Evolutionary conservation across 2,888 invertebrate genomes (phyloP), one percentile per base, ranked within the genome.

Genomic region (Tanytarsus gracilentus): DNA sequence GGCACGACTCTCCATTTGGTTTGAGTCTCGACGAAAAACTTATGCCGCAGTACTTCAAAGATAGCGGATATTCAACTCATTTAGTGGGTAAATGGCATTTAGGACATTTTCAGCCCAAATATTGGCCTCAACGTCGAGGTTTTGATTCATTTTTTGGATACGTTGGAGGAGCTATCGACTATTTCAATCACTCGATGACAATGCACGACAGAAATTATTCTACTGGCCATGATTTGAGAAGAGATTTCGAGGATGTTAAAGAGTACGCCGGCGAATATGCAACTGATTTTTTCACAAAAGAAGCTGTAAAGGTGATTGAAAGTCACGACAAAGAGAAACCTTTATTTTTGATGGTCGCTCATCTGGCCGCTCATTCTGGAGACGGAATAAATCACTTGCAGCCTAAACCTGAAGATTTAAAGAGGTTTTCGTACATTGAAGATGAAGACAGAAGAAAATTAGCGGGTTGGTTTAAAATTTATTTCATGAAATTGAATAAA

Each of bases 41-140:
- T 1, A 72, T 92, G 65, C 86, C 92, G 0, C 77, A 87, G 66
- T 77, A 80, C 67, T 74, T 82, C 61, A 76, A 77, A 66, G 79
- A 84, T 63, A 75, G 88, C 59, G 90, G 88, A 0, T 95, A 94
- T 72, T 72, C 76, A 6, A 91, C 91, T 0, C 85, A 89, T 70
- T 78, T 90, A 27, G 80, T 95, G 8, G 95, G 95, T 23, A 95
- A 95, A 76, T 94, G 94, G 94, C 86, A 88, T 70, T 79, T 93
- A 62, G 94, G 94, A 1, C 88, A 84, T 76, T 84, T 82, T 63
- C 77, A 78, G 56, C 68, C 68, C 1, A 65, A 66, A 4, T 76
- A 75, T 68, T 81, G 85, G 5, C 91, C 91, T 1, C 80, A 79
- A 0, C 74, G 75, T 63, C 78, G 90, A 30, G 91, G 91, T 2